A percentile compares a stretch with the other conserved stretches of the same genome.
phyloP scores from a whole-genome alignment of 1,140 invertebrate species.

The Heterodera schachtii region DNA sequence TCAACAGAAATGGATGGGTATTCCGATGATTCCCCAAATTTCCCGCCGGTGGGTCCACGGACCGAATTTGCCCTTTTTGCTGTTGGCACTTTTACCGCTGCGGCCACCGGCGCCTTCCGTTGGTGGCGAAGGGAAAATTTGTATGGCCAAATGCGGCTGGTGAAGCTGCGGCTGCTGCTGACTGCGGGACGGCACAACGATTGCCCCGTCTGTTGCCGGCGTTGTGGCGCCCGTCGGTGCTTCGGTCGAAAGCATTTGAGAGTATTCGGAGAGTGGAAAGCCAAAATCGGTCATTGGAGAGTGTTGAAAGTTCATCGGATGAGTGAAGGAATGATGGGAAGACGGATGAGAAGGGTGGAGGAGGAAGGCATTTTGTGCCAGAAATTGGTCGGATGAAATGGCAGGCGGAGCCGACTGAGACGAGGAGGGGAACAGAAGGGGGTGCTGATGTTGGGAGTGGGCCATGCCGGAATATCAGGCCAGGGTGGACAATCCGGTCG shows the following conservation, averaged over 20 bases:
- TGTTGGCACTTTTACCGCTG: slow-evolving; percentile 6
- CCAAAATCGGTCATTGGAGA: background rate
- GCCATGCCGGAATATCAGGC: background rate
- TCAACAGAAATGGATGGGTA: background rate
- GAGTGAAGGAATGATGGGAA: background rate
- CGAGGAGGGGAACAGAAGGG: background rate
- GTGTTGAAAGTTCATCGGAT: background rate
- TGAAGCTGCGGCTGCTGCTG: background rate
- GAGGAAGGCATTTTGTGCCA: background rate
- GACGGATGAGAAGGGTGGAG: background rate
- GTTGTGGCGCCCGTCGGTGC: background rate
- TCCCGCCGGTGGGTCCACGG: background rate
- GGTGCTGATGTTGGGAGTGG: background rate
- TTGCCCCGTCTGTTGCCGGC: background rate
- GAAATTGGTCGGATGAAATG: background rate
- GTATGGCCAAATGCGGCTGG: background rate
- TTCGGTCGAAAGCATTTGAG: background rate
- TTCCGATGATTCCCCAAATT: background rate
- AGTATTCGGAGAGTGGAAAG: background rate
- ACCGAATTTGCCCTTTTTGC: slow-evolving; percentile 20
- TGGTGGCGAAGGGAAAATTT: background rate
- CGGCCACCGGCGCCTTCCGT: background rate
- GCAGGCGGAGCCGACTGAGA: background rate
- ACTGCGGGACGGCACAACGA: background rate
- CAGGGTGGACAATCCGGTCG: background rate